phyloP scores from a whole-genome alignment of 2,113 vertebrate genomes.

The Excalfactoria chinensis region DNA sequence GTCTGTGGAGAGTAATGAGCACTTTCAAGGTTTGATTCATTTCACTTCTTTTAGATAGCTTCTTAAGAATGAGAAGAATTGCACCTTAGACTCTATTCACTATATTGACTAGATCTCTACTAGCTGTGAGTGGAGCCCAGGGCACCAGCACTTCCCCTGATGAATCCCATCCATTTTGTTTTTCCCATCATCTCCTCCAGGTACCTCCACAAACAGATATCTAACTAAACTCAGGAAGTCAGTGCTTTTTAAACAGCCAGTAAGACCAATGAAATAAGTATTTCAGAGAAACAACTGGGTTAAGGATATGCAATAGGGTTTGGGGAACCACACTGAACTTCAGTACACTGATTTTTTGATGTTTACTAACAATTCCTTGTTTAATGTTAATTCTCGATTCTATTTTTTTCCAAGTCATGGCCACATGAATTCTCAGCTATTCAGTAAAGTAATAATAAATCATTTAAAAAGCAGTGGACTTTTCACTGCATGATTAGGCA shows the following conservation, averaged over 20 bases:
- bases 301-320: neutral
- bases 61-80: slow-evolving; percentile 22
- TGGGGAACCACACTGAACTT: neutral
- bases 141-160: neutral
- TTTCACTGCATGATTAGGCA: neutral
- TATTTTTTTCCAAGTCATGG: neutral
- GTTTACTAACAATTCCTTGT: neutral
- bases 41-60: slow-evolving; percentile 18
- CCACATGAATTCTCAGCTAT: neutral
- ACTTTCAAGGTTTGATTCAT: slow-evolving; percentile 40
- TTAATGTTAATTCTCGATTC: neutral
- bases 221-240: neutral
- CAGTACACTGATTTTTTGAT: neutral
- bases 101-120: neutral
- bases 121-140: neutral
- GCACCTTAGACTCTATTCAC: neutral
- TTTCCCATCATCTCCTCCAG: neutral
- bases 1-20: neutral
- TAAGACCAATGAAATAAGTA: neutral
- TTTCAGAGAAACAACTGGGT: neutral
- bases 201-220: neutral
- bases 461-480: neutral
- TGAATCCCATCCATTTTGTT: neutral
- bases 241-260: neutral
- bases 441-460: neutral